A percentile compares a stretch with the other conserved stretches of the same genome.
These are phyloP conservation scores for Xiphias gladius DNA, from an alignment of 2,113 vertebrate genomes.

Conservation along the genomic window DNA sequence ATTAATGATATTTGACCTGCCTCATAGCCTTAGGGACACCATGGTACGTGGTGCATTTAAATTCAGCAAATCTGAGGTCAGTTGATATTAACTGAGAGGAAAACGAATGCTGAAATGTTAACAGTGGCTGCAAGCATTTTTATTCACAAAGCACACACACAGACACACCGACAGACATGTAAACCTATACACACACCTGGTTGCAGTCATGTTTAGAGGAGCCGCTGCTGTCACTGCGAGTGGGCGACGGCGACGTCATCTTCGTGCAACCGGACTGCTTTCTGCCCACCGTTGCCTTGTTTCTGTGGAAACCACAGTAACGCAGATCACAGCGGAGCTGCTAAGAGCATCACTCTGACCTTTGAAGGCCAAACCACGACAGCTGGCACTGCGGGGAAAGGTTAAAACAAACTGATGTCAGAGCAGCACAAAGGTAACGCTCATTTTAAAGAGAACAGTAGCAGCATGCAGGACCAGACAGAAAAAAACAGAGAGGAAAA, in stretches of 20 bases:
- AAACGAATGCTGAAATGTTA: background rate
- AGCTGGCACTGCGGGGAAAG: constrained; percentile 57
- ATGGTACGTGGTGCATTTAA: background rate
- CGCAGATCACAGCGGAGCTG: constrained; percentile 52
- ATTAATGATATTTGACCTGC: background rate
- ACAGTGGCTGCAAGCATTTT: background rate
- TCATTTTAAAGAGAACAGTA: constrained; percentile 22
- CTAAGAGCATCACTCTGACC: constrained; percentile 68
- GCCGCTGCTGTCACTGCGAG: constrained; percentile 80
- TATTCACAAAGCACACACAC: background rate
- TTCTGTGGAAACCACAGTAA: constrained; percentile 52
- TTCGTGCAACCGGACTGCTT: constrained; percentile 40
- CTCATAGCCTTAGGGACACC: background rate
- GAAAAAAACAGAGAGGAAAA: constrained; percentile 16
- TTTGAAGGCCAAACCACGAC: constrained; percentile 64
- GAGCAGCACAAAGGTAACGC: constrained; percentile 13
- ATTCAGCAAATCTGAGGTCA: constrained; percentile 9
- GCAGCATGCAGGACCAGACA: background rate
- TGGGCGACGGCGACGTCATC: constrained; percentile 77
- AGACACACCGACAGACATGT: no score
- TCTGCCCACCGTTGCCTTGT: constrained; percentile 26
- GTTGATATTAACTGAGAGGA: background rate
- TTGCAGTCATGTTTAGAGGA: constrained; percentile 76
- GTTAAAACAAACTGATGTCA: constrained; percentile 21
- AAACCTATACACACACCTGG: constrained; percentile 55